These are phyloP conservation scores for Phylloscopus collybita DNA, from an alignment of 2,797 vertebrate species.

Conservation along the genomic window DNA sequence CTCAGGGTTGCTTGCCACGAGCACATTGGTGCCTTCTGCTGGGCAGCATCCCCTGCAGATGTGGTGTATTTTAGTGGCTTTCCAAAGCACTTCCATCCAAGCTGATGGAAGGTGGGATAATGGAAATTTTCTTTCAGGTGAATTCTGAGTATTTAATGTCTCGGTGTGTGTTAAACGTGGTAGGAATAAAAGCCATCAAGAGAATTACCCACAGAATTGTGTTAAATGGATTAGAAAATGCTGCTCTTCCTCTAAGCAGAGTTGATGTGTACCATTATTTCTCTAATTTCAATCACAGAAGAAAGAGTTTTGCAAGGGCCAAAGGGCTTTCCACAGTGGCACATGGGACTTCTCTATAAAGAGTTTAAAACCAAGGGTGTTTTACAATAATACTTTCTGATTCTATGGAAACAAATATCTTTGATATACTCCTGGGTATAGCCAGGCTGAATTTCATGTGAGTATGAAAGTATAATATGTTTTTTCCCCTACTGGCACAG, in stretches of 20 bases:
- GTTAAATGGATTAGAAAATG: constrained; percentile 59
- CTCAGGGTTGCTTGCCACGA: neutral
- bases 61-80: neutral
- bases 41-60: neutral
- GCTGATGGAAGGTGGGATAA: neutral
- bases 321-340: constrained; percentile 24
- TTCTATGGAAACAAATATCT: constrained; percentile 44
- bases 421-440: neutral
- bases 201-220: constrained; percentile 33
- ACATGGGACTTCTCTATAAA: neutral
- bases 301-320: constrained; percentile 19
- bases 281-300: constrained; percentile 12
- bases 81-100: neutral
- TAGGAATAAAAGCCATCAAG: constrained; percentile 46
- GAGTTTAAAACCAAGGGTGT: constrained; percentile 25
- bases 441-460: constrained; percentile 32
- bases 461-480: neutral
- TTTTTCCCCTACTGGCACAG: neutral
- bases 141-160: constrained; percentile 31
- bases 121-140: neutral
- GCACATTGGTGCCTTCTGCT: neutral
- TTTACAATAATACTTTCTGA: constrained; percentile 34
- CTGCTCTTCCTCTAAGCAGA: constrained; percentile 15
- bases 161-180: neutral
- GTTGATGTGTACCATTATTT: constrained; percentile 32